phyloP scores from a whole-genome alignment of 2,797 vertebrate species.

The Alectoris magna region DNA sequence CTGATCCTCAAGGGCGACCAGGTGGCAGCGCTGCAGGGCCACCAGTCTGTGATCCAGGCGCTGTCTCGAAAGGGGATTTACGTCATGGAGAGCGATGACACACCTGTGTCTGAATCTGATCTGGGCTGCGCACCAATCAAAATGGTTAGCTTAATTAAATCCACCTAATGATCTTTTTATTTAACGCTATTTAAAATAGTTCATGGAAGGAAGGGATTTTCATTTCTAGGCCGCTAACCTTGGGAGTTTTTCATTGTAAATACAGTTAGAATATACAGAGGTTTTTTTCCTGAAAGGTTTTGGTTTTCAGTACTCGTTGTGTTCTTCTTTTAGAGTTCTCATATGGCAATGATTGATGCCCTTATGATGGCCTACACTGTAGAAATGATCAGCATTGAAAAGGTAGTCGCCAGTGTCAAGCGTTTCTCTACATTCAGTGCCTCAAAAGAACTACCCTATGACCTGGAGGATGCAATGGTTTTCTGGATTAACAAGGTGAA shows the following conservation, averaged over 20 bases:
- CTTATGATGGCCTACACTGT: slow-evolving; percentile 99
- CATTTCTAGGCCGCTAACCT: slow-evolving; percentile 25
- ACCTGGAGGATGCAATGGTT: slow-evolving; percentile 98
- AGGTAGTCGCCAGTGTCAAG: slow-evolving; percentile 95
- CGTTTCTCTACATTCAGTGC: slow-evolving; percentile 98
- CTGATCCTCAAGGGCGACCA: slow-evolving; percentile 97
- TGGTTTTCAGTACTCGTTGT: background rate
- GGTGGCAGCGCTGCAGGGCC: slow-evolving; percentile 91
- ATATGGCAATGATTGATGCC: slow-evolving; percentile 98
- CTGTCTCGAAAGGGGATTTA: slow-evolving; percentile 97
- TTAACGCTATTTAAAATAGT: background rate
- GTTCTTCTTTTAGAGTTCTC: slow-evolving; percentile 86
- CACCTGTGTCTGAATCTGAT: slow-evolving; percentile 90
- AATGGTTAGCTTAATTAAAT: slow-evolving; percentile 89
- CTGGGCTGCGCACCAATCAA: slow-evolving; percentile 92
- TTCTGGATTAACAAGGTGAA: slow-evolving; percentile 99
- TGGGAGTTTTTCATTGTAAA: background rate
- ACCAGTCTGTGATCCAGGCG: slow-evolving; percentile 93
- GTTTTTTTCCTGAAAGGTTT: background rate
- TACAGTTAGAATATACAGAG: background rate
- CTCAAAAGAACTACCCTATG: slow-evolving; percentile 97
- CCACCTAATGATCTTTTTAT: slow-evolving; percentile 35
- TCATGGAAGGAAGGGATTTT: background rate
- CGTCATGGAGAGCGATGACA: slow-evolving; percentile 95
- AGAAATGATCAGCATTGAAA: slow-evolving; percentile 99